Base-by-base conservation (phyloP, 2,888 invertebrate species). In the Cataglyphis altisquamis region DNA sequence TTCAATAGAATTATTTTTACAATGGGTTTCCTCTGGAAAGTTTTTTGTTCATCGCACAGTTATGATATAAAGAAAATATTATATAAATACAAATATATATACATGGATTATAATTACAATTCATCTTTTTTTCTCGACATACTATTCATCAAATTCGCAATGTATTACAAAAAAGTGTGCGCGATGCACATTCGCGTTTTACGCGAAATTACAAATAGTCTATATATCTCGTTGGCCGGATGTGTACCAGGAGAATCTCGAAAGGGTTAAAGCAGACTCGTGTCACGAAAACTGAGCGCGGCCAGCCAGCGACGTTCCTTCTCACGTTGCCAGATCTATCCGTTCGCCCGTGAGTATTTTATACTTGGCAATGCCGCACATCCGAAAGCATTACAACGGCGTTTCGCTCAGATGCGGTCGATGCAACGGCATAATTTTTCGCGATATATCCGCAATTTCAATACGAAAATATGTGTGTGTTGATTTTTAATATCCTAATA, bases 211-310 rank as follows among this genome's bases (percentile, higher is more conserved):
- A 48, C 9, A 21, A 45, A 66, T 67, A 18, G 41, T 67, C 5
- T 15, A 45, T 12, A 45, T 4, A 12, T 45, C n/a, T 57, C 3
- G 5, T 29, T 55, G 66, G n/a, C 29, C 39, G 48, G 48, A 67
- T 29, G 39, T 67, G 12, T 25, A 55, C n/a, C 39, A 32, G 41
- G 55, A 55, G n/a, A 39, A 12, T 25, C 36, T 55, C 72, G 21
- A 72, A 72, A 80, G 78, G 72, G 78, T 70, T 80, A 60, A 45
- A 80, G 72, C 36, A 21, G 18, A 78, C 57, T 57, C 45, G 36
- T 60, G n/a, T 72, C 72, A 36, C 36, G 78, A 80, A 62, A 80
- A 80, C 60, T 18, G 57, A 60, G 41, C 70, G 12, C 70, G 70
- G 12, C 32, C 70, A 70, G 36, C 36, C 60, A 72, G 36, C 72